Evolutionary conservation across 2,113 vertebrate species (phyloP).

Genomic region (Bubo bubo): DNA sequence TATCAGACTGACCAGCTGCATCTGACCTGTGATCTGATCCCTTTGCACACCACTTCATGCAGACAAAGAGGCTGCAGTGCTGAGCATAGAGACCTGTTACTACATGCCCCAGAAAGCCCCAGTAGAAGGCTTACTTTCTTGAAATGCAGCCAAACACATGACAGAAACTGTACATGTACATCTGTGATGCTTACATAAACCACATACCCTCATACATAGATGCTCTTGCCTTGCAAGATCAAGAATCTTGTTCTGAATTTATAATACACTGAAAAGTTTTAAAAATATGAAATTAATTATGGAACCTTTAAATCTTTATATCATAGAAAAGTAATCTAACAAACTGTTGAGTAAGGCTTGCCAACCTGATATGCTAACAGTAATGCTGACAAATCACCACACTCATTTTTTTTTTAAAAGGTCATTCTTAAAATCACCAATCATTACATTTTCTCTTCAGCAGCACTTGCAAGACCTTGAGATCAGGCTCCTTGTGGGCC

Average conservation of each 20-base stretch:
- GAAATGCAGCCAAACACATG: background rate
- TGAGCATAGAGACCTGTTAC: background rate
- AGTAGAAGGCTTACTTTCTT: background rate
- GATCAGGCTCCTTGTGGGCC: background rate
- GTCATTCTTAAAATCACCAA: background rate
- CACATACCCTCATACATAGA: background rate
- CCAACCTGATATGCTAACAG: background rate
- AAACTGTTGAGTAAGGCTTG: background rate
- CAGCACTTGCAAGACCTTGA: background rate
- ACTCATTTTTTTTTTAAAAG: background rate
- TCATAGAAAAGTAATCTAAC: background rate
- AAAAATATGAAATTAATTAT: background rate
- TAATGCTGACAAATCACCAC: background rate
- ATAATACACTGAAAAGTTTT: background rate
- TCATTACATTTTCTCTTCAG: background rate
- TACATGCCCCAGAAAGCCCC: background rate
- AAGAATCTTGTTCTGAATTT: background rate
- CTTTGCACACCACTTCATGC: background rate
- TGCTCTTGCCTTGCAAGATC: background rate
- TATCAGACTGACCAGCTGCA: background rate
- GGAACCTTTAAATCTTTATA: background rate
- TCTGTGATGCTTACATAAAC: background rate
- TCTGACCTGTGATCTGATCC: background rate
- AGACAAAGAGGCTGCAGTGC: background rate
- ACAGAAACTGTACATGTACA: fast-evolving